Percentiles rank a stretch among this genome's conserved stretches.
Conservation (phyloP, 2,888 invertebrate genomes). For the Phalera bucephala region DNA sequence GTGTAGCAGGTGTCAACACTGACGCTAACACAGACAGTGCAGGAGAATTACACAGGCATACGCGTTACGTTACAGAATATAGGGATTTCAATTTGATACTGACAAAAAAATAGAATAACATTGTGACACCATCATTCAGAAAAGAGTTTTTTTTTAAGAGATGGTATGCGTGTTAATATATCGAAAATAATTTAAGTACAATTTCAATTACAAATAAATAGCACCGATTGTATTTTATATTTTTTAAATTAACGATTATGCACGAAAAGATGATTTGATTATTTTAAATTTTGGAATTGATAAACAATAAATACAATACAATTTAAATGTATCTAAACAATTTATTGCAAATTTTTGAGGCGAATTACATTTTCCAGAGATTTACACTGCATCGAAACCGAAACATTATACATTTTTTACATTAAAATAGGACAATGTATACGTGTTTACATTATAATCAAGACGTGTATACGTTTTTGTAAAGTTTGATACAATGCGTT, state of each 20-base stretch:
- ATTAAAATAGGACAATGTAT: neutral
- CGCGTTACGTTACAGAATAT: too few relatives aligned
- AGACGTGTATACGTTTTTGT: conserved; percentile 2
- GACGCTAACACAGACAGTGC: too few relatives aligned
- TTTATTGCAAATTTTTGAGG: neutral
- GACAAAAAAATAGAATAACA: too few relatives aligned
- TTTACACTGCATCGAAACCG: neutral
- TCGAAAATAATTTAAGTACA: conserved; percentile 1
- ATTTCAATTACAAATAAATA: neutral
- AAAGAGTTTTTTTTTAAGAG: too few relatives aligned
- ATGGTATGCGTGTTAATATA: neutral
- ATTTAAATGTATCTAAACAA: too few relatives aligned
- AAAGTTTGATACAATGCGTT: neutral
- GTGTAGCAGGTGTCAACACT: too few relatives aligned
- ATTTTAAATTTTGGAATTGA: conserved; percentile 1
- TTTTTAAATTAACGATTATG: neutral
- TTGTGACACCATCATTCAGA: too few relatives aligned
- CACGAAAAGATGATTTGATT: neutral
- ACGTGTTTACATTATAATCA: conserved; percentile 1
- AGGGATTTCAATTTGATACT: too few relatives aligned
- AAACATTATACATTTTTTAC: neutral
- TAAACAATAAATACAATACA: too few relatives aligned
- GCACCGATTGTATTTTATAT: neutral
- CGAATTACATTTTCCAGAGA: neutral
- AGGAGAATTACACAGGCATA: too few relatives aligned